phyloP scores from a whole-genome alignment of 2,113 vertebrate species.

The Chlamydotis undulata region DNA sequence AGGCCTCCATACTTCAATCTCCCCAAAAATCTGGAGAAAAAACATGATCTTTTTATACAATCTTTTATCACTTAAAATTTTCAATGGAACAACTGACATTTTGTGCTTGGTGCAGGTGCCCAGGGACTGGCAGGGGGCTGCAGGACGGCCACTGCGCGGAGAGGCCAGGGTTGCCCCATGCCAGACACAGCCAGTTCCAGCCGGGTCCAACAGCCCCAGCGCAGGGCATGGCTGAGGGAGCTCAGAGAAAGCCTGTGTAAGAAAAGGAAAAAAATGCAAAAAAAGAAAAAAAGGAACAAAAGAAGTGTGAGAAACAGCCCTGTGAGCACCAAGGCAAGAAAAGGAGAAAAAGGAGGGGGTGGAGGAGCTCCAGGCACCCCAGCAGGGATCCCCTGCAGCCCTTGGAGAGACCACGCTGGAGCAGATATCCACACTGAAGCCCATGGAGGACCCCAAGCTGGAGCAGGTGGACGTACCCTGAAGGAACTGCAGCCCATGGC shows the following conservation, averaged over 20 bases:
- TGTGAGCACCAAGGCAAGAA: background rate
- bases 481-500: background rate
- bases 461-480: background rate
- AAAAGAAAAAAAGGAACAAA: background rate
- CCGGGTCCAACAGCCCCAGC: accelerated
- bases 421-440: no score
- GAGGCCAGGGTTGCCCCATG: accelerated
- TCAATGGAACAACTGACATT: background rate
- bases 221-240: background rate
- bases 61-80: background rate
- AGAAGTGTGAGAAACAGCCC: background rate
- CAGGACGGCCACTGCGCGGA: accelerated
- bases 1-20: background rate
- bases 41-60: background rate
- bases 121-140: accelerated
- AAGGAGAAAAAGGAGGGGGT: background rate
- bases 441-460: accelerated
- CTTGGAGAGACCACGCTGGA: background rate
- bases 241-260: no score
- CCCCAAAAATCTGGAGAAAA: background rate
- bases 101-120: accelerated
- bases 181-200: accelerated
- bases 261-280: background rate
- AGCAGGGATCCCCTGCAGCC: no score
- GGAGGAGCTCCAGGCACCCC: background rate